Conservation (phyloP, 2,113 vertebrate genomes). For the Rhodinocichla rosea region DNA sequence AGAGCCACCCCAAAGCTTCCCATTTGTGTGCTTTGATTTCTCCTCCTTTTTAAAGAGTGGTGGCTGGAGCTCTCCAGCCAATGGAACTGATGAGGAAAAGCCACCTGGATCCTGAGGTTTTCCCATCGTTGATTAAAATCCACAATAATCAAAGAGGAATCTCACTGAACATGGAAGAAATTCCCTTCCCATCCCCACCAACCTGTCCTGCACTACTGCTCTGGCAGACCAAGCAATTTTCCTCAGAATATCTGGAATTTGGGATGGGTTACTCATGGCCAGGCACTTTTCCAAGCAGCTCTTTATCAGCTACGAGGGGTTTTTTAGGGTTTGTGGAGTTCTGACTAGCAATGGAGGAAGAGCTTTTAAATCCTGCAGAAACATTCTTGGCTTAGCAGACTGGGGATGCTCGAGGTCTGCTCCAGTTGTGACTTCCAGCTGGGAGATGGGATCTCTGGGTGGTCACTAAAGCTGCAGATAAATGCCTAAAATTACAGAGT, state of each 20-base stretch:
- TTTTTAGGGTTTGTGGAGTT: neutral
- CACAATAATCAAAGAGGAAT: neutral
- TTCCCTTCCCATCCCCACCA: neutral
- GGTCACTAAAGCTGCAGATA: neutral
- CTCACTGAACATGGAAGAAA: neutral
- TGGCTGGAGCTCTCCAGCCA: neutral
- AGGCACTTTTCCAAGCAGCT: conserved; percentile 13
- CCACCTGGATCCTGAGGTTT: neutral
- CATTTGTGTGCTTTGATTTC: neutral
- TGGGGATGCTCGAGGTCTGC: neutral
- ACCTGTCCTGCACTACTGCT: neutral
- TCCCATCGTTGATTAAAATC: neutral
- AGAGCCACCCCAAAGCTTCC: neutral
- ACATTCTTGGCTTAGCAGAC: neutral
- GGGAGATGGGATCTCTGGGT: neutral
- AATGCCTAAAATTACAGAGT: neutral
- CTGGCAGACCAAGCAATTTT: neutral
- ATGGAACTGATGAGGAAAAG: neutral
- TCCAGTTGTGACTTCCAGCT: fast-evolving
- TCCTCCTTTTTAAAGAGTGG: neutral
- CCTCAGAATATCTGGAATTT: neutral
- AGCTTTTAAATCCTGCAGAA: neutral
- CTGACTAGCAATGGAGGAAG: neutral
- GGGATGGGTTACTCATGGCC: neutral
- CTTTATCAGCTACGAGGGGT: neutral